Base-by-base conservation (phyloP, 2,113 vertebrate species). In the Pollimyrus isidori region DNA sequence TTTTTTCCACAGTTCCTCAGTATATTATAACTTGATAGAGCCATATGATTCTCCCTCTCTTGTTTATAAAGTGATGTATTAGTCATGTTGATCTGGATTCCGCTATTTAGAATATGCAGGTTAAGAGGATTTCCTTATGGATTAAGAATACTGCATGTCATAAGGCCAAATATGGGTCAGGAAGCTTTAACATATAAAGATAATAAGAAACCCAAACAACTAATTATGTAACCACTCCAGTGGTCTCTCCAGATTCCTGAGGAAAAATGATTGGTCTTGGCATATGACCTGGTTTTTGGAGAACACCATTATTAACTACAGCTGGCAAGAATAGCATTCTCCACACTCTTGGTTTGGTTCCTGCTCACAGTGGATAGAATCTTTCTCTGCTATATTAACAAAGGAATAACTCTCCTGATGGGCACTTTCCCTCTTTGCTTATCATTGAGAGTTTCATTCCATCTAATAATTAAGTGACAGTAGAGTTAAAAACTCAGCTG, bases 241-340 rank as follows among this genome's bases (percentile, higher is more conserved):
- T 86, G 94, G 92, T 93, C 88, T 88, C 90, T 88, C 9, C 42
- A 69, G 90, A 93, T 92, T 91, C 90, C 91, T 91, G 52, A 39
- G 49, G 21, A 76, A 90, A 89, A 90, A 91, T 90, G 92, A 91
- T 91, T 89, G 91, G 90, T 92, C 91, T 91, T 76, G 23, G 90
- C 91, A 91, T 89, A 87, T 3, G 92, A 94, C 95, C 92, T 92
- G 94, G 94, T 94, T 92, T 92, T 93, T 92, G 92, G 90, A 91
- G 92, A 84, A 91, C 92, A 69, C 91, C 86, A 26, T 49, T 2
- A 48, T 87, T 26, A 35, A 26, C 73, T 83, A 76, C 50, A 82
- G 2, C 92, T 93, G 95, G 95, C 94, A 95, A 95, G 92, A 95
- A 94, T 90, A 95, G 94, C 94, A 93, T 92, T 94, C 92, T 39